Conservation (phyloP, 2,113 vertebrate species). For the Dendropsophus ebraccatus region DNA sequence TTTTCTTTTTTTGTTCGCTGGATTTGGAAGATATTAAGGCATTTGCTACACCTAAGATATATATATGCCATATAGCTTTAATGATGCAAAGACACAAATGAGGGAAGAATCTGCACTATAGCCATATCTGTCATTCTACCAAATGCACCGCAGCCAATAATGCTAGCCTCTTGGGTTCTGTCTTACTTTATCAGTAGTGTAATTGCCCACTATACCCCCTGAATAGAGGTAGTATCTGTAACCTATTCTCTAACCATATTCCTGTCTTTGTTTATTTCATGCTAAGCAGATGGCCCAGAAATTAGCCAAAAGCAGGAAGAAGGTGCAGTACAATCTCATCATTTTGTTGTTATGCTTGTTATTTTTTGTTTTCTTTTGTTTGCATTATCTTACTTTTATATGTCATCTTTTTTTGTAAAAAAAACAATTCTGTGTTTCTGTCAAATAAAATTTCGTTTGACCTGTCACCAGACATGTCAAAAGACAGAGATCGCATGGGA, state of each 20-base stretch:
- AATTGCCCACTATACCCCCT: conserved; percentile 64
- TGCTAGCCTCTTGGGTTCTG: background rate
- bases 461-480: too few species aligned
- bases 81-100: background rate
- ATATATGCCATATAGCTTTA: background rate
- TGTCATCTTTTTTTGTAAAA: conserved; percentile 82
- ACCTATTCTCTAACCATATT: conserved; percentile 84
- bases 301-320: conserved; percentile 98
- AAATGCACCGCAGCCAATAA: background rate
- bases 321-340: conserved; percentile 93
- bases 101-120: background rate
- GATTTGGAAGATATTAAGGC: background rate
- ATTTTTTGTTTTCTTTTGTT: conserved; percentile 69
- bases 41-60: background rate
- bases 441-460: too few species aligned
- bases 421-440: too few species aligned
- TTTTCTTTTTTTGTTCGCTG: conserved; percentile 6
- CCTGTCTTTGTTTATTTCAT: conserved; percentile 92
- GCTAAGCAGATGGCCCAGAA: conserved; percentile 98
- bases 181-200: background rate
- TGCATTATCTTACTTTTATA: conserved; percentile 63
- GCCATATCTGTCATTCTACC: background rate
- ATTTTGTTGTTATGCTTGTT: conserved; percentile 78
- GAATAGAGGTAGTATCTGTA: conserved; percentile 69
- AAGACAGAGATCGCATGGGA: too few species aligned